phyloP scores from a whole-genome alignment of 2,797 vertebrate genomes.

The Pseudopleuronectes americanus region DNA sequence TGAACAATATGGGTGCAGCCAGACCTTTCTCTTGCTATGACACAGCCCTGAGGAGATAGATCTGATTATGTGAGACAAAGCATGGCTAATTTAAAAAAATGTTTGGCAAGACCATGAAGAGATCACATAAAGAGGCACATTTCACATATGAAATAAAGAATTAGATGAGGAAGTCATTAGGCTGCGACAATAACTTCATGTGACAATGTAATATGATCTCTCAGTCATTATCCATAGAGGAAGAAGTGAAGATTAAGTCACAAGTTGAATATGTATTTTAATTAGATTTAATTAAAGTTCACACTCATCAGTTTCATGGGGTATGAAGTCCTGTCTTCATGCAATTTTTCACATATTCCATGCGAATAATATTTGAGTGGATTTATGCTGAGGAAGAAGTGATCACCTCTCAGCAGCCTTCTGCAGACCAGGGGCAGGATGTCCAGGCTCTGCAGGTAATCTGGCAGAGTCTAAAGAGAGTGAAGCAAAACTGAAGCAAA shows the following conservation, averaged over 20 bases:
- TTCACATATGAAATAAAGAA: too few species aligned
- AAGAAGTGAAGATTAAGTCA: not conserved
- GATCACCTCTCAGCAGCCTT: not conserved
- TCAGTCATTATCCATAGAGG: not conserved
- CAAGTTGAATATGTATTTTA: too few species aligned
- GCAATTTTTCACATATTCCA: not conserved
- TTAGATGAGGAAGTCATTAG: too few species aligned
- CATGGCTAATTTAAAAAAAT: too few species aligned
- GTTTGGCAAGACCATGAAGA: too few species aligned
- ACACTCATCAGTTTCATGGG: conserved; percentile 2
- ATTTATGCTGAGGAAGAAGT: not conserved
- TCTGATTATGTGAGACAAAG: too few species aligned
- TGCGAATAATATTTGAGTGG: not conserved
- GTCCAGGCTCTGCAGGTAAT: conserved; percentile 35
- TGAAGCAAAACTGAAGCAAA: conserved; percentile 52
- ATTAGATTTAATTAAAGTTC: not conserved
- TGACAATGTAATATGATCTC: not conserved
- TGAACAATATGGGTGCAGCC: too few species aligned
- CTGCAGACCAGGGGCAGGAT: not conserved
- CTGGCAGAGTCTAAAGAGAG: conserved; percentile 14
- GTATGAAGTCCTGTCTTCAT: not conserved
- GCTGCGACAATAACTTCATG: too few species aligned
- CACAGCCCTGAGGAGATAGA: too few species aligned
- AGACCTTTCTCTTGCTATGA: too few species aligned
- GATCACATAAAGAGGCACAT: too few species aligned